A percentile compares a stretch with the other conserved stretches of the same genome.
These are phyloP conservation scores for Pelodytes ibericus DNA, from an alignment of 2,797 vertebrate genomes.

Conservation along the genomic window DNA sequence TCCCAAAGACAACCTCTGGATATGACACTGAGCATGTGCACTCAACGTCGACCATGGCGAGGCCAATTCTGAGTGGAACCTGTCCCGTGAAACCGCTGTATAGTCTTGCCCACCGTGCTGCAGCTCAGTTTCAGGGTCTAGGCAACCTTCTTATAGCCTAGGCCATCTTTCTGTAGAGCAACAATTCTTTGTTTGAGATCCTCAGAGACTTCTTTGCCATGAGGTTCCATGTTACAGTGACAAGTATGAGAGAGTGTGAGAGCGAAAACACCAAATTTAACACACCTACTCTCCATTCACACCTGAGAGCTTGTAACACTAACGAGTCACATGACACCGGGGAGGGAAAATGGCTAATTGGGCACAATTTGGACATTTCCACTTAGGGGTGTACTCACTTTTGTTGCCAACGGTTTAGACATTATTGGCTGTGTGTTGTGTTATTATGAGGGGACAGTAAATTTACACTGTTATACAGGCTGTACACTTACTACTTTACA, in stretches of 20 bases:
- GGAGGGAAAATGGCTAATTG: conserved; percentile 16
- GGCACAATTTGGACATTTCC: conserved; percentile 5
- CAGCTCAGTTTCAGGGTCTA: not conserved
- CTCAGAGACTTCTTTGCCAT: not conserved
- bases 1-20: too few species aligned
- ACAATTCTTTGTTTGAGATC: not conserved
- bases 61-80: too few species aligned
- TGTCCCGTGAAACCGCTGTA: not conserved
- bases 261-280: not conserved
- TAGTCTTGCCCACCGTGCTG: not conserved
- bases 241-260: not conserved
- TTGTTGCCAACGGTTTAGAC: not conserved
- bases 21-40: too few species aligned
- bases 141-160: too few species aligned
- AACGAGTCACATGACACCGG: conserved; percentile 9
- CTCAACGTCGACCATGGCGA: too few species aligned
- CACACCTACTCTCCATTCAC: not conserved
- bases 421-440: not conserved
- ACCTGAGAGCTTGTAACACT: conserved; percentile 16
- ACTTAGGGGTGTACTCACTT: not conserved
- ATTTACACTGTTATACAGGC: not conserved
- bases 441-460: not conserved
- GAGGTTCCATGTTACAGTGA: not conserved
- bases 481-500: not conserved
- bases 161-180: not conserved